Evolutionary conservation across 37 sponge, comb jelly and placozoan genomes (phyloP).

Genomic region (Crambe crambe): DNA sequence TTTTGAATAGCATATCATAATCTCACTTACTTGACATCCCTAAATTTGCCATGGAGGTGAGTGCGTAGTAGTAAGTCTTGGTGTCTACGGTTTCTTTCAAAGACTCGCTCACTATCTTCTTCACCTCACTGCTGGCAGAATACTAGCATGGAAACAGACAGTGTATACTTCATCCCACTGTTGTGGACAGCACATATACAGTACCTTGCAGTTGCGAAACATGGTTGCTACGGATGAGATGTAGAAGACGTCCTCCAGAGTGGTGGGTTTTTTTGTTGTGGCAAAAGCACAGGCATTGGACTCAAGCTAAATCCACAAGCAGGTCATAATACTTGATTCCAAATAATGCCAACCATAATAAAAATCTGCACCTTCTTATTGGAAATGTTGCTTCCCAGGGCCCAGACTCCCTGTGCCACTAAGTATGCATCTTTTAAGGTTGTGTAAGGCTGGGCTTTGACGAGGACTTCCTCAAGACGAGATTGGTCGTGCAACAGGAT

Average conservation of each 20-base stretch:
- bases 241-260: constrained; percentile 26
- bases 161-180: background rate
- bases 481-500: constrained; percentile 13
- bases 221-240: constrained; percentile 19
- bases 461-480: constrained; percentile 17
- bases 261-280: background rate
- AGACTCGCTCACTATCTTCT: background rate
- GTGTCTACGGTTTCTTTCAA: constrained; percentile 17
- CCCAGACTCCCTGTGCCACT: background rate
- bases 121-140: background rate
- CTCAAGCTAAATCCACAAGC: background rate
- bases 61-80: constrained; percentile 36
- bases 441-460: background rate
- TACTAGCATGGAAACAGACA: constrained; percentile 18
- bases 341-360: background rate
- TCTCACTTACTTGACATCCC: constrained; percentile 29
- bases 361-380: background rate
- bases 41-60: constrained; percentile 28
- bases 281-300: constrained; percentile 37
- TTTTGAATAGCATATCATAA: background rate
- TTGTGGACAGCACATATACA: background rate
- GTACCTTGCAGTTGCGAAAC: constrained; percentile 34
- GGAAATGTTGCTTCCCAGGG: background rate
- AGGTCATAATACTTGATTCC: background rate
- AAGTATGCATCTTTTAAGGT: constrained; percentile 30